These are phyloP conservation scores for Sandelia bainsii DNA, from an alignment of 2,797 vertebrate genomes.

Conservation along the genomic window DNA sequence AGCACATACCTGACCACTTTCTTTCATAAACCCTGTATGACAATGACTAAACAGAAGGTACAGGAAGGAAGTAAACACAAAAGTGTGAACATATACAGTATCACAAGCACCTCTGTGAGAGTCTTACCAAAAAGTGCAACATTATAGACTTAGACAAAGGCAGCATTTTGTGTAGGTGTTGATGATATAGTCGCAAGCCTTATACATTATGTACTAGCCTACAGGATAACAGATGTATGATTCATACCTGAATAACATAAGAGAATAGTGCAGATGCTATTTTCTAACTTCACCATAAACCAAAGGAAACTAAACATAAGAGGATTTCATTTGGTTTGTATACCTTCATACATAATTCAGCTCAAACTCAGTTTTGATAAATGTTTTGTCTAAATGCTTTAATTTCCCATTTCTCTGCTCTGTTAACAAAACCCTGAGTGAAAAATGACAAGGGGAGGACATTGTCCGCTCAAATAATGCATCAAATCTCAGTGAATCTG, in stretches of 20 bases:
- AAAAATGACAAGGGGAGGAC: neutral
- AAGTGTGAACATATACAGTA: neutral
- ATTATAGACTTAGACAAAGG: neutral
- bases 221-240: conserved; percentile 24
- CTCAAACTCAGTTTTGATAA: conserved; percentile 18
- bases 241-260: conserved; percentile 12
- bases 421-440: conserved; percentile 23
- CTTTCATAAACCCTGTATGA: neutral
- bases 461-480: conserved; percentile 13
- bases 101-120: neutral
- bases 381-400: neutral
- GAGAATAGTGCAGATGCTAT: conserved; percentile 6
- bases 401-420: conserved; percentile 19
- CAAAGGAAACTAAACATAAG: neutral
- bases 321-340: conserved; percentile 12
- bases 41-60: neutral
- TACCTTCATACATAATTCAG: conserved; percentile 27
- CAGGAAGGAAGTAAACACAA: neutral
- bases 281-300: neutral
- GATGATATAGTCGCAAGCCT: conserved; percentile 18
- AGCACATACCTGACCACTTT: neutral
- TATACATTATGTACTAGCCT: conserved; percentile 13
- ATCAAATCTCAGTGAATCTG: conserved; percentile 23
- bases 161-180: conserved; percentile 26
- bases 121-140: neutral